Base-by-base conservation (phyloP, 2,797 vertebrate species). In the Tragopan temminckii region DNA sequence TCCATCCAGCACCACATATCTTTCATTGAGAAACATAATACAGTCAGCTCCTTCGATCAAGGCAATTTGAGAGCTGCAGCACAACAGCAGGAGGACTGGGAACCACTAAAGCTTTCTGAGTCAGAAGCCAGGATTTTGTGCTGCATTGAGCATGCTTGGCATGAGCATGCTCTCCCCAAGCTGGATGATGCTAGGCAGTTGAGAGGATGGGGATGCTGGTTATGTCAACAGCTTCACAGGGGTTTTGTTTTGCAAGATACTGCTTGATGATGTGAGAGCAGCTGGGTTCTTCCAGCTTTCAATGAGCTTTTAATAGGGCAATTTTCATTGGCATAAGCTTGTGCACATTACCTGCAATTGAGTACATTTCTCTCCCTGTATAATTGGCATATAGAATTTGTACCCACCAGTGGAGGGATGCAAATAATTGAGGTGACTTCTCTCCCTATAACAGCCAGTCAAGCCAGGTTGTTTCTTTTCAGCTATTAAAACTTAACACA, bases 201-300 rank as follows among this genome's bases (percentile, higher is more conserved):
- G 24, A 33, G 24, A 59, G 35, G 42, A 66, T 69, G 38, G 38
- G 31, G 38, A 40, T 53, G 6, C 16, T 86, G 75, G 57, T 79
- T 86, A n/a, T 66, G 84, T 31, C 55, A 84, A 33, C 76, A 20
- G 16, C 53, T 88, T 88, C n/a, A 52, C 13, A 40, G 40, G 45
- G n/a, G 18, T 90, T 93, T 93, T 78, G 35, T 88, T 81, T 83
- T 71, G 35, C 46, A 91, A 75, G 91, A 85, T 85, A 46, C 33
- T 75, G 6, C 75, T 69, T 80, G 68, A 79, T 72, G 27, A 69
- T 76, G 40, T 86, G 83, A 83, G 67, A 85, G 81, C 89, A 95
- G 82, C 94, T 87, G 93, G 31, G 25, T 57, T 64, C 92, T 93
- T 94, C 87, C 64, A 74, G 33, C 38, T 77, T 94, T 93, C 63